phyloP scores from a whole-genome alignment of 2,888 invertebrate genomes.

The Eupeodes latifasciatus region DNA sequence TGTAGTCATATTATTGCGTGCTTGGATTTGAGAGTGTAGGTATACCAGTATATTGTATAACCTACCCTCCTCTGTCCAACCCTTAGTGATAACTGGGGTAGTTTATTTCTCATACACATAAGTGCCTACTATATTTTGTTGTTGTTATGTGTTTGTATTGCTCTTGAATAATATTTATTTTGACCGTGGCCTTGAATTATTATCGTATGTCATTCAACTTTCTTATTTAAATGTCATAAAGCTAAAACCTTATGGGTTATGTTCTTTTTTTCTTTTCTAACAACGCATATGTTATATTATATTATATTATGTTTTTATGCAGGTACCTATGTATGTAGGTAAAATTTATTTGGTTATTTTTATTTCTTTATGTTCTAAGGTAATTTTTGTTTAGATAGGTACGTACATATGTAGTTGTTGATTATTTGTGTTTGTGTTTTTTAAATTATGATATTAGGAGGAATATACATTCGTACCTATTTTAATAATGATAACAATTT shows the following conservation, averaged over 20 bases:
- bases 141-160: background rate
- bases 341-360: background rate
- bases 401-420: too few species aligned
- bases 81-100: background rate
- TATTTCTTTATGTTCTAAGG: background rate
- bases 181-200: slow-evolving; percentile 74
- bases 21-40: background rate
- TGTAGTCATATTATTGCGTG: background rate
- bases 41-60: too few species aligned
- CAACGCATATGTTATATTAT: slow-evolving; percentile 25
- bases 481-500: too few species aligned
- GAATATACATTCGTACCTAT: too few species aligned
- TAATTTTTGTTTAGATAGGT: too few species aligned
- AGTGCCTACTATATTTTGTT: background rate
- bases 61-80: too few species aligned
- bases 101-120: slow-evolving; percentile 5
- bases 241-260: slow-evolving; percentile 6
- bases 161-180: slow-evolving; percentile 39
- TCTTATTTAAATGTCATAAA: slow-evolving; percentile 47
- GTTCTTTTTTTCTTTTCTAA: background rate
- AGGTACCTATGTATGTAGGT: too few species aligned
- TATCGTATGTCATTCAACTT: slow-evolving; percentile 73
- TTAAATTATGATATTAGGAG: too few species aligned
- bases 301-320: background rate
- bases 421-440: too few species aligned